Percentiles rank a stretch among this genome's conserved stretches.
Conservation (phyloP, 2,888 invertebrate genomes). For the Troglohyphantes excavatus region DNA sequence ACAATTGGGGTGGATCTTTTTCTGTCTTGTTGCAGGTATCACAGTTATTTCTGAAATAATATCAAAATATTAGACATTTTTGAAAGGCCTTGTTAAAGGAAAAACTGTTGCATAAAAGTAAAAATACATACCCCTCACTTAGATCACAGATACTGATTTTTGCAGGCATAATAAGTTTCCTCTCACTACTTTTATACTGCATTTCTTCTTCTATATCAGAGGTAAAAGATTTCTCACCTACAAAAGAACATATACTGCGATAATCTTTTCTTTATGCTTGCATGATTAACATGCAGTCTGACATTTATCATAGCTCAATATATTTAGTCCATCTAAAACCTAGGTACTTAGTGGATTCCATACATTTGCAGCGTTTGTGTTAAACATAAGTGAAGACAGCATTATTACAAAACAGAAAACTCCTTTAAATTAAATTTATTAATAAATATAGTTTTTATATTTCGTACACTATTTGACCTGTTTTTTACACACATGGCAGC, state of each 20-base stretch:
- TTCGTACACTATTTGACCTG: no score
- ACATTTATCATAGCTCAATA: no score
- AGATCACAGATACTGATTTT: conserved; percentile 47
- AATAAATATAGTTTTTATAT: no score
- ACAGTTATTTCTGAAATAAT: conserved; percentile 53
- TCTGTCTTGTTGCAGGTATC: conserved; percentile 70
- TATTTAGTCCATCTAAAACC: no score
- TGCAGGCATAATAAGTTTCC: conserved; percentile 21
- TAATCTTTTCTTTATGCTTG: no score
- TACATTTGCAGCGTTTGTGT: no score
- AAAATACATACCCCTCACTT: conserved; percentile 20
- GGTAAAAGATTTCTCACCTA: conserved; percentile 54
- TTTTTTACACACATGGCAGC: no score
- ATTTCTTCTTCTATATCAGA: conserved; percentile 56
- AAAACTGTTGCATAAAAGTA: neutral
- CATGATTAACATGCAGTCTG: no score
- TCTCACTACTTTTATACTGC: conserved; percentile 18
- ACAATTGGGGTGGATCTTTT: conserved; percentile 30
- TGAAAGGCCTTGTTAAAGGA: neutral
- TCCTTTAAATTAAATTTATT: no score
- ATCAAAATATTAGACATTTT: neutral
- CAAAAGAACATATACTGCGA: neutral
- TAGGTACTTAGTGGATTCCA: no score
- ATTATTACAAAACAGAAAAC: no score
- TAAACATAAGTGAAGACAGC: no score